Base-by-base conservation (phyloP, 2,113 vertebrate species). In the Pluvianellus socialis region DNA sequence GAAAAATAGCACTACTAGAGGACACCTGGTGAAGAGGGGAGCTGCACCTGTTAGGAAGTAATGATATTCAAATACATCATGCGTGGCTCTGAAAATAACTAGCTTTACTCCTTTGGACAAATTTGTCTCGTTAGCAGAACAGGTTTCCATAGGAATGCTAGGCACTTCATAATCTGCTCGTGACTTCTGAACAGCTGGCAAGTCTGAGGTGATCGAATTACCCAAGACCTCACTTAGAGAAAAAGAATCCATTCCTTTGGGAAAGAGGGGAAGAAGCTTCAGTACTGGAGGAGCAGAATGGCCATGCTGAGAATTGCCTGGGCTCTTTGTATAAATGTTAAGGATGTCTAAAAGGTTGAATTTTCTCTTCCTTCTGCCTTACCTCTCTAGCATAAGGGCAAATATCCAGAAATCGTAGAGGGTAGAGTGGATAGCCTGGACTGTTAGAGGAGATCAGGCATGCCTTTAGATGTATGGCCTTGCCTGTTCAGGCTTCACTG, bases 121-220 rank as follows among this genome's bases (percentile, higher is more conserved):
- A 53, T 55, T 85, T 61, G 23, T 88, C 74, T 85, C 55, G 7
- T 85, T 90, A 95, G 89, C 47, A 74, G 86, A 82, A 73, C 14
- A 55, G 49, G 44, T 71, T 92, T 93, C 84, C 49, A n/a, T 45
- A 92, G 90, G 88, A 87, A 76, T 95, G 83, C n/a, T 74, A 38
- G 61, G n/a, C 75, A 22, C 42, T 79, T 91, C 38, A 59, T 82
- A 23, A 92, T 77, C 77, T 76, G 75, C 76, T 52, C 52, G 52
- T 92, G 93, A 86, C 68, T 84, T 84, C 45, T 65, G 61, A 83
- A 86, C 91, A 97, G 91, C 91, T 96, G 94, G 59, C 52, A 66
- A 61, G 58, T n/a, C 45, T 44, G 74, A 90, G 62, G 59, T 70
- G 58, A 92, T 97, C 58, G 30, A 66, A 86, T 96, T 92, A 83